Percentiles rank a stretch among this genome's conserved stretches.
Conservation (phyloP, 2,888 invertebrate species). For the Ctena decussata region DNA sequence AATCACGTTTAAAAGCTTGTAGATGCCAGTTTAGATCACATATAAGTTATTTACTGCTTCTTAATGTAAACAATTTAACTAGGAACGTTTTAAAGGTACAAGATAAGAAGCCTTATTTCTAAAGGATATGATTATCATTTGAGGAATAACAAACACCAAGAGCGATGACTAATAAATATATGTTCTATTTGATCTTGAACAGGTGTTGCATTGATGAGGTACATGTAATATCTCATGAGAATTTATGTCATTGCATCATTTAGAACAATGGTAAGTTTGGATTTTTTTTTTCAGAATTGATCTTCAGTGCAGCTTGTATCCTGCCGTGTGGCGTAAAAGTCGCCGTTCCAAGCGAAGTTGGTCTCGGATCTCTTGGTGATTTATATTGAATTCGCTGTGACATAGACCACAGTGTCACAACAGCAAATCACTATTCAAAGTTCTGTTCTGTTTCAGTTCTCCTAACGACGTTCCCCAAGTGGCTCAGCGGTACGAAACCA, state of each 20-base stretch:
- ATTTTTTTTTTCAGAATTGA: too few relatives aligned
- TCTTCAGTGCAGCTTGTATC: too few relatives aligned
- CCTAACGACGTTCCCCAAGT: too few relatives aligned
- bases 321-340: too few relatives aligned
- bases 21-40: constrained; percentile 32
- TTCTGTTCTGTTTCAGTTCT: too few relatives aligned
- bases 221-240: background rate
- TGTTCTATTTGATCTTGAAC: constrained; percentile 20
- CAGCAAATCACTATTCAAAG: too few relatives aligned
- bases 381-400: too few relatives aligned
- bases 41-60: background rate
- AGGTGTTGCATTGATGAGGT: constrained; percentile 35
- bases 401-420: too few relatives aligned
- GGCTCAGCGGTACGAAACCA: too few relatives aligned
- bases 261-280: too few relatives aligned
- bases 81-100: background rate
- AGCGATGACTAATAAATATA: constrained; percentile 50
- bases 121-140: constrained; percentile 37
- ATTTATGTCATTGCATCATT: background rate
- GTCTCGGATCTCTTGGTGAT: too few relatives aligned
- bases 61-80: background rate
- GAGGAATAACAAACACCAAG: constrained; percentile 41
- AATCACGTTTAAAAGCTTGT: constrained; percentile 66
- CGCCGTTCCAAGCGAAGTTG: too few relatives aligned
- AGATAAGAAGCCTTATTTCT: background rate